phyloP scores from a whole-genome alignment of 2,888 invertebrate genomes.

The Lypha dubia region DNA sequence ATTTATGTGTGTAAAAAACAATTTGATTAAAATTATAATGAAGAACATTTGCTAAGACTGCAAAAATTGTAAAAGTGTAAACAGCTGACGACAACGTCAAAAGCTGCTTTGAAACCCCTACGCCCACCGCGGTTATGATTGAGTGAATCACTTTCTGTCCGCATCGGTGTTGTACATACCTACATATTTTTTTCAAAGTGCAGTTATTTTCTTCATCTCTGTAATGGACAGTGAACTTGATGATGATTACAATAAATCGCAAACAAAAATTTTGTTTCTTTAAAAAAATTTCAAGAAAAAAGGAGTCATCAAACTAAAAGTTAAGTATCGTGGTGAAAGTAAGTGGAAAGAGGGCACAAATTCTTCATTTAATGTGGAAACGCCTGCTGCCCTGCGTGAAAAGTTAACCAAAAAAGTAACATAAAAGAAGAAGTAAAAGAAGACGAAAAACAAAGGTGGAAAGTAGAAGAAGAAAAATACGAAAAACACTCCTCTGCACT shows the following conservation, averaged over 20 bases:
- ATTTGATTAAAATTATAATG: constrained; percentile 26
- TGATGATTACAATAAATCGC: constrained; percentile 50
- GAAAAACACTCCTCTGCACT: constrained; percentile 80
- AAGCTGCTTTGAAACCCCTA: constrained; percentile 65
- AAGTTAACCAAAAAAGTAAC: constrained; percentile 55
- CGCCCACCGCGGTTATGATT: constrained; percentile 71
- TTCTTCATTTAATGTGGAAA: constrained; percentile 65
- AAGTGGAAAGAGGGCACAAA: constrained; percentile 68
- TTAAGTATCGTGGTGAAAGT: constrained; percentile 68
- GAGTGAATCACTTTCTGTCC: constrained; percentile 70
- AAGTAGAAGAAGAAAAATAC: constrained; percentile 74
- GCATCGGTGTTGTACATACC: constrained; percentile 62
- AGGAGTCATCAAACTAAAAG: constrained; percentile 51
- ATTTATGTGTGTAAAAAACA: constrained; percentile 28
- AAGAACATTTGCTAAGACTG: constrained; percentile 13
- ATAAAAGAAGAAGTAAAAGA: constrained; percentile 50
- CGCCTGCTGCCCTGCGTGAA: constrained; percentile 69
- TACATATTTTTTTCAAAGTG: constrained; percentile 61
- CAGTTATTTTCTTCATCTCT: constrained; percentile 67
- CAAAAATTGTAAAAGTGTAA: constrained; percentile 61
- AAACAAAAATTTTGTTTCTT: constrained; percentile 8
- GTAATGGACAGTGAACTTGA: constrained; percentile 71
- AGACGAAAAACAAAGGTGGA: constrained; percentile 43
- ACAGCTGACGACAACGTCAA: constrained; percentile 68
- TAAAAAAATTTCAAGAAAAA: constrained; percentile 19